phyloP scores from a whole-genome alignment of 2,888 invertebrate genomes.

The Drosophila cyrtoloma region DNA sequence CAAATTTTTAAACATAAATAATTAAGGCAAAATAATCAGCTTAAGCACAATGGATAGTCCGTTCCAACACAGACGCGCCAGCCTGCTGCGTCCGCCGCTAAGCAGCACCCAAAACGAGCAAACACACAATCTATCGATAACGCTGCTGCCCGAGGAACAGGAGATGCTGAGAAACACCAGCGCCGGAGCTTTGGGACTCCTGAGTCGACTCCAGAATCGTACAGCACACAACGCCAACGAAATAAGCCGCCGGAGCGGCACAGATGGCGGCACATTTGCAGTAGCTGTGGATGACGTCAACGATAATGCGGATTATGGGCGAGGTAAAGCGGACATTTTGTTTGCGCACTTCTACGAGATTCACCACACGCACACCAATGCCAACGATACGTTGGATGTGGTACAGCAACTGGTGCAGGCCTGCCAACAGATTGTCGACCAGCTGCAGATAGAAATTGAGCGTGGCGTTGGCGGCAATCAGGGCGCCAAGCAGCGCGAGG shows the following conservation, averaged over 20 bases:
- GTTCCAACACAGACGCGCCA: conserved; percentile 51
- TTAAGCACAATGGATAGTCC: conserved; percentile 56
- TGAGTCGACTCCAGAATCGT: conserved; percentile 40
- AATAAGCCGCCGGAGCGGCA: conserved; percentile 37
- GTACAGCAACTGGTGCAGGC: conserved; percentile 77
- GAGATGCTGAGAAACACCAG: conserved; percentile 46
- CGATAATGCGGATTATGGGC: conserved; percentile 56
- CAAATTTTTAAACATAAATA: not conserved
- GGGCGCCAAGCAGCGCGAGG: conserved; percentile 39
- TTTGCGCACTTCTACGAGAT: conserved; percentile 84
- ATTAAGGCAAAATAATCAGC: no score
- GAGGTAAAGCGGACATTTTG: conserved; percentile 79
- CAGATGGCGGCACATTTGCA: conserved; percentile 20
- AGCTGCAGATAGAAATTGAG: conserved; percentile 68
- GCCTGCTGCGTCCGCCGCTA: conserved; percentile 46
- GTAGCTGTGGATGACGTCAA: conserved; percentile 21
- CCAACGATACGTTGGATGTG: conserved; percentile 80
- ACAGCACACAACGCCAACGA: conserved; percentile 40
- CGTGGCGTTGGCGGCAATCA: conserved; percentile 48
- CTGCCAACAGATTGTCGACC: conserved; percentile 78
- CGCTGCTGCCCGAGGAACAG: conserved; percentile 75
- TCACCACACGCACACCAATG: conserved; percentile 80
- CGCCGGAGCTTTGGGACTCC: conserved; percentile 39
- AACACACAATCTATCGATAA: conserved; percentile 64
- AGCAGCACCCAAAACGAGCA: conserved; percentile 40